These are phyloP conservation scores for Xiphophorus birchmanni DNA, from an alignment of 2,797 vertebrate species.

Conservation along the genomic window DNA sequence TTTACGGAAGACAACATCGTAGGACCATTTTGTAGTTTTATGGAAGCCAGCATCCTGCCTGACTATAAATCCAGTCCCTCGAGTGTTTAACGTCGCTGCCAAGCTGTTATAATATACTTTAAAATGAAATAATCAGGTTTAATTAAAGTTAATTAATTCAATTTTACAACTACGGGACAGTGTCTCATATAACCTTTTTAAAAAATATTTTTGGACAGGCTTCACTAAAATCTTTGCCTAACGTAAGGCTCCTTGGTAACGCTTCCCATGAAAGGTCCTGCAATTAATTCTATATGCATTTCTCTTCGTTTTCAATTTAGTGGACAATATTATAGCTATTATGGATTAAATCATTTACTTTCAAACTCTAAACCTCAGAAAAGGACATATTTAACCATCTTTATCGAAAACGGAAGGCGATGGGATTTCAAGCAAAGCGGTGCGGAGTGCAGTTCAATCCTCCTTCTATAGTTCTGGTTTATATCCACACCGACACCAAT, in stretches of 20 bases:
- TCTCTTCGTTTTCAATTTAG: neutral
- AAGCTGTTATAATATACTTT: rapidly evolving
- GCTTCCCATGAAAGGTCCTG: neutral
- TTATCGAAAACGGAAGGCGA: conserved; percentile 35
- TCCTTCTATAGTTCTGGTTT: conserved; percentile 88
- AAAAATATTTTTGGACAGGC: conserved; percentile 21
- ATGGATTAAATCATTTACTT: neutral
- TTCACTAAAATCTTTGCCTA: neutral
- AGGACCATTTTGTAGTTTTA: conserved; percentile 36
- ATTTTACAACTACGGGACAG: neutral
- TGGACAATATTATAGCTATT: neutral
- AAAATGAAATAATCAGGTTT: rapidly evolving
- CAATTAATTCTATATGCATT: neutral
- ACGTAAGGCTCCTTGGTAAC: neutral
- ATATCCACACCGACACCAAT: conserved; percentile 75
- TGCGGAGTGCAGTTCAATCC: conserved; percentile 91
- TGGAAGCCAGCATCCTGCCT: conserved; percentile 19
- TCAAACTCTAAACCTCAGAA: neutral
- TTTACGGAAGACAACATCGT: conserved; percentile 60
- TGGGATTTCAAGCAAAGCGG: conserved; percentile 84
- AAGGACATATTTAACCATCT: neutral
- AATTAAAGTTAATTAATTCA: rapidly evolving
- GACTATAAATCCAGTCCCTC: conserved; percentile 16
- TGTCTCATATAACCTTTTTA: neutral
- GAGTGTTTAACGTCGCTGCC: rapidly evolving